A percentile compares a stretch with the other conserved stretches of the same genome.
Conservation (phyloP, 2,113 vertebrate species). For the Micronisus gabar region DNA sequence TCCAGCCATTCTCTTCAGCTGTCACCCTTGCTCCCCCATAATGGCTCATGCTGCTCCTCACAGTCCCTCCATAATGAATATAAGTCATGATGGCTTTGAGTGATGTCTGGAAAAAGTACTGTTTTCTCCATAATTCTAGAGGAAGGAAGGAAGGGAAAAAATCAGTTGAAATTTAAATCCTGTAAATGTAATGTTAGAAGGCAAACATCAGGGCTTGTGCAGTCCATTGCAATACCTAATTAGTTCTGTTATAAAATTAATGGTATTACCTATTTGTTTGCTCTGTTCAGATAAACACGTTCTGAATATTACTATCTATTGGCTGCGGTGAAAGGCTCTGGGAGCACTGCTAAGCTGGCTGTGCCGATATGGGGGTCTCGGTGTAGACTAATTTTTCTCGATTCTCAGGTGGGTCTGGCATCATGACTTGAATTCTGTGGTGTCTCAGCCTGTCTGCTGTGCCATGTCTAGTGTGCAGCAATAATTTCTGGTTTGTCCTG, state of each 20-base stretch:
- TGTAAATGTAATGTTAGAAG: background rate
- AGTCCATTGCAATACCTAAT: background rate
- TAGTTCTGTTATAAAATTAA: background rate
- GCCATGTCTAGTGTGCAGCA: background rate
- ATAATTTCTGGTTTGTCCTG: background rate
- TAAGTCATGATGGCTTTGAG: background rate
- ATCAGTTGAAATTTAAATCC: background rate
- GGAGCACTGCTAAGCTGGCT: background rate
- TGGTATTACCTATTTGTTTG: background rate
- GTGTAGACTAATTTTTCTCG: background rate
- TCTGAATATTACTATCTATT: background rate
- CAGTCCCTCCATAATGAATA: background rate
- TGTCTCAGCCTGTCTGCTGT: background rate
- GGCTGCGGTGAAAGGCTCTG: background rate
- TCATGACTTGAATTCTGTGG: background rate
- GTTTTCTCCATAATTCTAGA: background rate
- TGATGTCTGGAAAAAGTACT: background rate
- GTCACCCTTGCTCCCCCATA: background rate
- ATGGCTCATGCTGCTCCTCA: background rate
- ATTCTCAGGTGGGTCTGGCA: background rate
- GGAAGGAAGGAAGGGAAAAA: background rate
- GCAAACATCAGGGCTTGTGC: background rate
- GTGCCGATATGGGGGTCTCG: rapidly evolving
- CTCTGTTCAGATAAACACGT: background rate
- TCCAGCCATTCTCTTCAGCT: background rate